Conservation (phyloP, 1,140 invertebrate species). For the Bombus haemorrhoidalis region DNA sequence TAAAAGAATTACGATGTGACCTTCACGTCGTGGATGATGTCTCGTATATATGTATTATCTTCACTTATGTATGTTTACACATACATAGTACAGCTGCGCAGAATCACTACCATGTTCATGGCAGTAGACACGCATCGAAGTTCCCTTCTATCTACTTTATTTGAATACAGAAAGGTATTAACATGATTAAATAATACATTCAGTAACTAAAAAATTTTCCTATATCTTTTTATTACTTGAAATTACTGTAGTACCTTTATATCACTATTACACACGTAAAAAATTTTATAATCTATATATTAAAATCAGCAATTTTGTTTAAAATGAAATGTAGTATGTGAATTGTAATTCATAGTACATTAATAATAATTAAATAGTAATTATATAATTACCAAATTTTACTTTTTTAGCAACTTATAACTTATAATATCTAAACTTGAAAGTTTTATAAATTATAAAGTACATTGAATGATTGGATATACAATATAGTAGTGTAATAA, state of each 20-base stretch:
- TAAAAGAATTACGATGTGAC: slow-evolving; percentile 42
- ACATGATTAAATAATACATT: background rate
- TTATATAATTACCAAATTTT: background rate
- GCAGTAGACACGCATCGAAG: slow-evolving; percentile 23
- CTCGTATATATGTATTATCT: background rate
- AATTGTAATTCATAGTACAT: background rate
- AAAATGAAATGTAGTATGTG: background rate
- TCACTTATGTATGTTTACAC: background rate
- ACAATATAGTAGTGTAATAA: background rate
- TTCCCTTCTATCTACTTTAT: background rate
- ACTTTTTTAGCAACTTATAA: background rate
- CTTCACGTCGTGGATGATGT: slow-evolving; percentile 63
- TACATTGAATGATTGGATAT: background rate
- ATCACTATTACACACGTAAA: background rate
- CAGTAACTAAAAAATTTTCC: background rate
- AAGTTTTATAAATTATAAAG: background rate
- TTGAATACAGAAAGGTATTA: background rate
- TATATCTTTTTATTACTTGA: background rate
- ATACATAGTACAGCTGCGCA: slow-evolving; percentile 45
- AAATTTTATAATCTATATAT: background rate
- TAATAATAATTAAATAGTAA: background rate
- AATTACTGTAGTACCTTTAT: background rate
- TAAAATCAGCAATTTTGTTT: background rate
- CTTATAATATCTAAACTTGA: background rate
- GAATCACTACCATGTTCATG: slow-evolving; percentile 40